Evolutionary conservation across 2,113 vertebrate genomes (phyloP).

Genomic region (Hystrix brachyura): DNA sequence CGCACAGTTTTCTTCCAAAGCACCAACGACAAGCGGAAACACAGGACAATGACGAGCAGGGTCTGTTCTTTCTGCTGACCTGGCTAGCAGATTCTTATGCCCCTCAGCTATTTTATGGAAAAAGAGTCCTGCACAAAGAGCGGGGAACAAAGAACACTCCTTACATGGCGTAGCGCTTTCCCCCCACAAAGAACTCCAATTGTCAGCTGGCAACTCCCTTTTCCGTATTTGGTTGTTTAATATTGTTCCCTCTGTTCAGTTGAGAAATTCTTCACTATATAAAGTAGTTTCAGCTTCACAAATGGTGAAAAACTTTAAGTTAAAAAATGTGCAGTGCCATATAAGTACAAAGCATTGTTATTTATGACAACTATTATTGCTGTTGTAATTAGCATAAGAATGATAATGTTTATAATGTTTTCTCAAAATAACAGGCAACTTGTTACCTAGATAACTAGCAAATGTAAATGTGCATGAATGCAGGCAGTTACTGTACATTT

Average conservation of each 20-base stretch:
- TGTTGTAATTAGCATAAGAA: conserved; percentile 48
- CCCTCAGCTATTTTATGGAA: neutral
- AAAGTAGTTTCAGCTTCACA: conserved; percentile 52
- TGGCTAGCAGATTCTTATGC: neutral
- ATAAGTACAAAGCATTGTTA: conserved; percentile 39
- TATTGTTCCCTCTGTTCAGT: conserved; percentile 23
- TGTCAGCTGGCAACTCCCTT: neutral
- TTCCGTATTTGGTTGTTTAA: conserved; percentile 12
- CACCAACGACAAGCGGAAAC: neutral
- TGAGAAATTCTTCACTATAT: conserved; percentile 40
- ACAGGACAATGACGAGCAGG: neutral
- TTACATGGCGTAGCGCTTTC: neutral
- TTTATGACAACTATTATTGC: conserved; percentile 47
- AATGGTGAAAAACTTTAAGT: conserved; percentile 30
- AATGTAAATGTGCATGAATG: conserved; percentile 14
- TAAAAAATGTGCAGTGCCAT: conserved; percentile 16
- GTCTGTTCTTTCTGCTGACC: neutral
- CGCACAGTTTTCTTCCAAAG: neutral
- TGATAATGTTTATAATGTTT: conserved; percentile 48
- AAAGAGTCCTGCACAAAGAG: neutral
- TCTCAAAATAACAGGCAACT: conserved; percentile 59
- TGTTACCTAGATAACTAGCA: conserved; percentile 14
- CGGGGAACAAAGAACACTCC: neutral
- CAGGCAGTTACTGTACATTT: neutral
- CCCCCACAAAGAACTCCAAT: neutral